Evolutionary conservation across 2,888 invertebrate species (phyloP).

Genomic region (Leptopilina myrica): DNA sequence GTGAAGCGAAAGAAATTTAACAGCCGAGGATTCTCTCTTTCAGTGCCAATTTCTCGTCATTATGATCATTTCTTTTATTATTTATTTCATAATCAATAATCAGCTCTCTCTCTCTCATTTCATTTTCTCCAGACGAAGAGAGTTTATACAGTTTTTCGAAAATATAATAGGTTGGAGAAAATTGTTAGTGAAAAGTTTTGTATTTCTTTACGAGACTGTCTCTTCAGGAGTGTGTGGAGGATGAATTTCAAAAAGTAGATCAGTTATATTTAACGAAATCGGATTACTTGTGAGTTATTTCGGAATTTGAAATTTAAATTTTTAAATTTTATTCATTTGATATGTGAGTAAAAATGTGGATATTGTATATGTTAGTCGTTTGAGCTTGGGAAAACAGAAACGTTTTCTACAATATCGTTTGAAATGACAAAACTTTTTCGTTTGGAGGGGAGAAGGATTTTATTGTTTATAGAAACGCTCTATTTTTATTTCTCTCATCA

Average conservation of each 20-base stretch:
- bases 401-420: neutral
- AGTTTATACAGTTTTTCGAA: neutral
- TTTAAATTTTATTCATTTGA: neutral
- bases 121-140: neutral
- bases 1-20: neutral
- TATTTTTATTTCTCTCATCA: slow-evolving; percentile 13
- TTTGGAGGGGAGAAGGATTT: neutral
- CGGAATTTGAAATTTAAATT: neutral
- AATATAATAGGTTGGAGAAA: neutral
- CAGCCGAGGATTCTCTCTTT: neutral
- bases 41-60: slow-evolving; percentile 26
- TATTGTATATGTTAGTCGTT: neutral
- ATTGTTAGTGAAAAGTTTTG: neutral
- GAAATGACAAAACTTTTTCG: slow-evolving; percentile 3
- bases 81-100: slow-evolving; percentile 18
- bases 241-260: neutral
- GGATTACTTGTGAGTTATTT: neutral
- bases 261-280: neutral
- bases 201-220: neutral
- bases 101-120: neutral
- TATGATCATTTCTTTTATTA: neutral
- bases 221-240: too few species aligned
- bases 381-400: neutral
- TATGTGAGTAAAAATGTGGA: neutral
- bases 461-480: slow-evolving; percentile 1